These are phyloP conservation scores for Gyrodactylus bullatarudis DNA, from an alignment of 1,140 invertebrate species.

Conservation along the genomic window DNA sequence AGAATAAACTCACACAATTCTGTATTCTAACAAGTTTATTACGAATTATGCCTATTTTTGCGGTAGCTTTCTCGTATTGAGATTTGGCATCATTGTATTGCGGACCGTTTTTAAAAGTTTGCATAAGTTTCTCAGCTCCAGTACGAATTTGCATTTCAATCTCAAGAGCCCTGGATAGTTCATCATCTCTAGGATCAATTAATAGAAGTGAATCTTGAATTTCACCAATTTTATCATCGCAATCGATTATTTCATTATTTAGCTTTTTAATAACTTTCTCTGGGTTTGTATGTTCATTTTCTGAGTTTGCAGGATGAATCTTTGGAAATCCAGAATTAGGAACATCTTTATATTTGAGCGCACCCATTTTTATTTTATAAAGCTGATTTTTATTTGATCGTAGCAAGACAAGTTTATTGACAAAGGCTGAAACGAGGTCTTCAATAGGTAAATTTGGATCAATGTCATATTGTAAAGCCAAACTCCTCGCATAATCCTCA, in stretches of 20 bases:
- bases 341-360: neutral
- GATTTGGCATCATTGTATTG: neutral
- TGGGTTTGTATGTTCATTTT: neutral
- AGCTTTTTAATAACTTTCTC: neutral
- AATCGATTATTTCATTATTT: neutral
- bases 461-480: neutral
- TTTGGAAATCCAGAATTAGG: neutral
- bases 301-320: neutral
- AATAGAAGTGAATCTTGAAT: neutral
- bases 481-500: neutral
- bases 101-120: neutral
- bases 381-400: neutral
- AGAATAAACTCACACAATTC: neutral
- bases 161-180: neutral
- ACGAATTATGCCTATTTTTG: neutral
- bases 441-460: neutral
- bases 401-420: neutral
- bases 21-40: neutral
- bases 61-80: neutral
- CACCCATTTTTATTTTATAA: neutral
- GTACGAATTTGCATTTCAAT: neutral
- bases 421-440: neutral
- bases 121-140: neutral
- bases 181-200: neutral
- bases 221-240: neutral